phyloP scores from a whole-genome alignment of 1,140 invertebrate species.

The Apis dorsata region DNA sequence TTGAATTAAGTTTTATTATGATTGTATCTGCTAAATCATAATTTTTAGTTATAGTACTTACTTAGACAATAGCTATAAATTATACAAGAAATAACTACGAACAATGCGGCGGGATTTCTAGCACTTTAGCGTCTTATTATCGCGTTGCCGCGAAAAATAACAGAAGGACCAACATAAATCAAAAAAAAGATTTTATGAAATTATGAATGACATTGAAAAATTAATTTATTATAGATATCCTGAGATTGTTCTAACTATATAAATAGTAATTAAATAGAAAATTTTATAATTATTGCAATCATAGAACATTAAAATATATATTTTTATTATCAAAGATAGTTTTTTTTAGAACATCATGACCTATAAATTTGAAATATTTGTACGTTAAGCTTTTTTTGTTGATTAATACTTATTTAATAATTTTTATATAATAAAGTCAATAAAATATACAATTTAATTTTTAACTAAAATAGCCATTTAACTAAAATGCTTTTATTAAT shows the following conservation, averaged over 20 bases:
- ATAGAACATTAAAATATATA: not conserved
- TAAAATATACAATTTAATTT: not conserved
- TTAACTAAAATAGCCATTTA: not conserved
- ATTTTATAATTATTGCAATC: not conserved
- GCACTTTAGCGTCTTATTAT: conserved; percentile 41
- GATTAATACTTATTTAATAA: not conserved
- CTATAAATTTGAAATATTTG: conserved; percentile 22
- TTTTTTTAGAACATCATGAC: not conserved
- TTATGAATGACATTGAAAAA: not conserved
- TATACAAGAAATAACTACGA: not conserved
- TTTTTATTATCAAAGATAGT: not conserved
- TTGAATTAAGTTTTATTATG: not conserved
- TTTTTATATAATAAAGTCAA: no score
- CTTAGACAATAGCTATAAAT: not conserved
- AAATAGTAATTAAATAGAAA: not conserved
- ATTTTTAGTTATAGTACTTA: conserved; percentile 27
- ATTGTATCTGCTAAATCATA: not conserved
- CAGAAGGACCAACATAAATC: conserved; percentile 15
- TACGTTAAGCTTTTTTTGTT: conserved; percentile 17
- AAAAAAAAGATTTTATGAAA: not conserved
- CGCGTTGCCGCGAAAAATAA: conserved; percentile 66
- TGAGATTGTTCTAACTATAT: not conserved
- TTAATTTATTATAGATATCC: not conserved
- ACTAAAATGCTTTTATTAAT: not conserved
- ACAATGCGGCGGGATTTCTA: conserved; percentile 23